These are phyloP conservation scores for Sebastes jordani DNA, from an alignment of 2,797 vertebrate genomes.

Conservation along the genomic window DNA sequence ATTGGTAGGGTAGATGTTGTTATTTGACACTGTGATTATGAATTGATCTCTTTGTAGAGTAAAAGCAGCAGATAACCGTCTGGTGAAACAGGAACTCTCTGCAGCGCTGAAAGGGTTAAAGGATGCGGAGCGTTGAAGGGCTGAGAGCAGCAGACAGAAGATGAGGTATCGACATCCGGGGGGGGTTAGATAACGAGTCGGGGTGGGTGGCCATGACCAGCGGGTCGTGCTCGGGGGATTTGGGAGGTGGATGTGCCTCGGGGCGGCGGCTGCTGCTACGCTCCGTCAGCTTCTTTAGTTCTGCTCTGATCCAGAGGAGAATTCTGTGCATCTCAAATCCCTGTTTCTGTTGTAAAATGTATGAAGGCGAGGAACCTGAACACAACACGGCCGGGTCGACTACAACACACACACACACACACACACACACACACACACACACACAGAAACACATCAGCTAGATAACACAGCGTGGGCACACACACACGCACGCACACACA, in stretches of 20 bases:
- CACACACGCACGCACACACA: not conserved
- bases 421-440: not conserved
- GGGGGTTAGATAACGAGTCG: conserved; percentile 9
- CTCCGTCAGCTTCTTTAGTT: conserved; percentile 56
- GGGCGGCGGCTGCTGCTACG: not conserved
- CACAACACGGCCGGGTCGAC: conserved; percentile 9
- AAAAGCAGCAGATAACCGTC: not conserved
- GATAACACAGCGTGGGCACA: not conserved
- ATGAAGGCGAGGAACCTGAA: conserved; percentile 40
- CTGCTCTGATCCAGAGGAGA: conserved; percentile 41
- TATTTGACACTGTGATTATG: not conserved
- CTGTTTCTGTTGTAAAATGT: conserved; percentile 42
- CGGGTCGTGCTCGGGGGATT: conserved; percentile 1
- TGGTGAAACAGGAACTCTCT: not conserved
- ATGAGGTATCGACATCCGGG: conserved; percentile 33
- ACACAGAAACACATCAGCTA: not conserved
- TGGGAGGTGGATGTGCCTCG: conserved; percentile 32
- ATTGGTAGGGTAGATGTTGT: not conserved
- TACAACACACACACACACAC: not conserved
- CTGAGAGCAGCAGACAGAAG: conserved; percentile 22
- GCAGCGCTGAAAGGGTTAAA: conserved; percentile 2
- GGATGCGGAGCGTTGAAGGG: not conserved
- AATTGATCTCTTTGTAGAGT: not conserved
- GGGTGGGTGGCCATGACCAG: conserved; percentile 24
- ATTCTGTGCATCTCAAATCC: conserved; percentile 58